Conservation (phyloP, 64 coral and sea anemone species). For the Platygyra sinensis region DNA sequence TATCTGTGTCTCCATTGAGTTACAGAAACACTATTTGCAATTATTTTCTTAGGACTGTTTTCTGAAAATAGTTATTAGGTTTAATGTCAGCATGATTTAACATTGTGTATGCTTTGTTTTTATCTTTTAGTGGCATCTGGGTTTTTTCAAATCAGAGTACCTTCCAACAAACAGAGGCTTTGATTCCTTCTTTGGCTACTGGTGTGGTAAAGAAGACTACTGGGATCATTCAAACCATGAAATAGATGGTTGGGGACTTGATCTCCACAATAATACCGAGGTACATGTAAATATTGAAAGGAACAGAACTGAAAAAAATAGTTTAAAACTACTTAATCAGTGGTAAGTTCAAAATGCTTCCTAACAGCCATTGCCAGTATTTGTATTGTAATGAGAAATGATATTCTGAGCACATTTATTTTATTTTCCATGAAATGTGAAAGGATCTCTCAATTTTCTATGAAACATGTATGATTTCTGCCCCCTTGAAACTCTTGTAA, state of each 20-base stretch:
- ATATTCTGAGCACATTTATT: no score
- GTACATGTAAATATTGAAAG: slow-evolving; percentile 38
- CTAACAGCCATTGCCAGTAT: no score
- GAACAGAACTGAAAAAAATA: neutral
- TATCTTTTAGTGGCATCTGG: slow-evolving; percentile 84
- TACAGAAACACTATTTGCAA: no score
- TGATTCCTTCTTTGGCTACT: slow-evolving; percentile 92
- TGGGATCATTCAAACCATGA: slow-evolving; percentile 91
- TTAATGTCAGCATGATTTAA: no score
- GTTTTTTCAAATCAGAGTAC: slow-evolving; percentile 82
- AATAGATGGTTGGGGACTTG: slow-evolving; percentile 64
- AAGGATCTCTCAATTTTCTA: no score
- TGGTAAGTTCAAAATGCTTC: neutral
- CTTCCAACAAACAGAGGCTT: slow-evolving; percentile 79
- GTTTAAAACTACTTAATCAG: neutral
- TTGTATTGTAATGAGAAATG: no score
- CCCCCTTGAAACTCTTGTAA: no score
- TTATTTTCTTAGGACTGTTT: no score
- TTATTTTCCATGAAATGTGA: no score
- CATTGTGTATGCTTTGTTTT: neutral
- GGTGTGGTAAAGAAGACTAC: slow-evolving; percentile 86
- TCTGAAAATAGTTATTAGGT: no score
- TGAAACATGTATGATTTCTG: no score
- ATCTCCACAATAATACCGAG: slow-evolving; percentile 66
- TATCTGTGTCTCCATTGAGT: no score